These are phyloP conservation scores for Gallinago paraguaiae DNA, from an alignment of 2,113 vertebrate genomes.

Conservation along the genomic window DNA sequence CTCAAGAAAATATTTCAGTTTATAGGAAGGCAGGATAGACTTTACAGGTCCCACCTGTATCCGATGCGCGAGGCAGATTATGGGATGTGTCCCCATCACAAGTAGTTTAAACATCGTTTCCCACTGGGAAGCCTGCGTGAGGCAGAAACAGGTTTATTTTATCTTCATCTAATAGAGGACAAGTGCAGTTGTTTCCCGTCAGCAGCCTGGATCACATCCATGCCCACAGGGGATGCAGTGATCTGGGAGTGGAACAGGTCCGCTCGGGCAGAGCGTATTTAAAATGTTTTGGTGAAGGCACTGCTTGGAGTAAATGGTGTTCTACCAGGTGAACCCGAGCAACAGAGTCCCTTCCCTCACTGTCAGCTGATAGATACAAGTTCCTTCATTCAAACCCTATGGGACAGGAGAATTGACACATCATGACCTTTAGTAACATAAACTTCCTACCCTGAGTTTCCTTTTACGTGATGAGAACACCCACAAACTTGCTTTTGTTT, in stretches of 20 bases:
- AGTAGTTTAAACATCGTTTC: not conserved
- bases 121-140: rapidly evolving
- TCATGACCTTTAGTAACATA: rapidly evolving
- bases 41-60: not conserved
- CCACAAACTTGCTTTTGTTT: not conserved
- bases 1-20: not conserved
- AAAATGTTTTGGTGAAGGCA: not conserved
- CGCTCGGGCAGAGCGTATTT: not conserved
- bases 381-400: not conserved
- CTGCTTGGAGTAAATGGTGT: not conserved
- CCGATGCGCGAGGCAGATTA: not conserved
- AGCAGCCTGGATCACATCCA: not conserved
- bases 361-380: not conserved
- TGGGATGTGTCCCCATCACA: not conserved
- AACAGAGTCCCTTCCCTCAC: rapidly evolving
- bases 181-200: not conserved
- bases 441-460: not conserved
- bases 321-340: rapidly evolving
- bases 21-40: not conserved
- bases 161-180: not conserved
- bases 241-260: not conserved
- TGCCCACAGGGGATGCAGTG: rapidly evolving
- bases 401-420: rapidly evolving
- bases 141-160: not conserved
- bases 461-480: not conserved